These are phyloP conservation scores for Netta rufina DNA, from an alignment of 2,797 vertebrate genomes.

Conservation along the genomic window DNA sequence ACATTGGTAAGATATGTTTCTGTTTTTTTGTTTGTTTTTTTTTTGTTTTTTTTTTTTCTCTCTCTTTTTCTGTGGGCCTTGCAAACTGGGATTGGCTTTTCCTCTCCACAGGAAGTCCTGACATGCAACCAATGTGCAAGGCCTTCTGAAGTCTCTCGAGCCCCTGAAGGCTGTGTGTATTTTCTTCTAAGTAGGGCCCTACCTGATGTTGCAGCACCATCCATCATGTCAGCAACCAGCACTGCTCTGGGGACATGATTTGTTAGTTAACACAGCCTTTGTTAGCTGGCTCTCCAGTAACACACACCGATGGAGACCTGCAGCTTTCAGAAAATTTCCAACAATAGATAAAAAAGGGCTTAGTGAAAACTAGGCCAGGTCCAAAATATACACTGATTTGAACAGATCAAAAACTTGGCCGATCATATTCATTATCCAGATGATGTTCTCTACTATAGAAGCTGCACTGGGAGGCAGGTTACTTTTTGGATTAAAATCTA, in stretches of 20 bases:
- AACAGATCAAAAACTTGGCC: background rate
- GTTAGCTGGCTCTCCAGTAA: background rate
- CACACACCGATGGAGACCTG: background rate
- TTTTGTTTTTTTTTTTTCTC: background rate
- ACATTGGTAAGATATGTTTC: background rate
- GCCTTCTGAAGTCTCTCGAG: background rate
- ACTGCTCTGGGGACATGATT: constrained; percentile 6
- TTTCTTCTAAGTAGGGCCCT: background rate
- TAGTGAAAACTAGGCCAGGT: background rate
- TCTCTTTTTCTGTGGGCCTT: background rate
- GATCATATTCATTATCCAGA: background rate
- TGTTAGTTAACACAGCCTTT: constrained; percentile 37
- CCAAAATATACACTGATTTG: background rate
- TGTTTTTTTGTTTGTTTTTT: background rate
- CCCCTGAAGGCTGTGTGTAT: background rate
- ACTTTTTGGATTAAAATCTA: background rate
- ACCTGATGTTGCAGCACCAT: constrained; percentile 39
- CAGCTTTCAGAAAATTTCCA: constrained; percentile 13
- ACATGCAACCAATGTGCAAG: background rate
- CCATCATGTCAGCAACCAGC: constrained; percentile 42
- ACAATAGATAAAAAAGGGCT: background rate
- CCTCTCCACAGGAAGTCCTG: background rate
- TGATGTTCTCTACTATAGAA: background rate
- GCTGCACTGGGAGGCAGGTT: background rate
- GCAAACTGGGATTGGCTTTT: background rate